Base-by-base conservation (phyloP, 1,140 invertebrate species). In the Drosophila aff. region DNA sequence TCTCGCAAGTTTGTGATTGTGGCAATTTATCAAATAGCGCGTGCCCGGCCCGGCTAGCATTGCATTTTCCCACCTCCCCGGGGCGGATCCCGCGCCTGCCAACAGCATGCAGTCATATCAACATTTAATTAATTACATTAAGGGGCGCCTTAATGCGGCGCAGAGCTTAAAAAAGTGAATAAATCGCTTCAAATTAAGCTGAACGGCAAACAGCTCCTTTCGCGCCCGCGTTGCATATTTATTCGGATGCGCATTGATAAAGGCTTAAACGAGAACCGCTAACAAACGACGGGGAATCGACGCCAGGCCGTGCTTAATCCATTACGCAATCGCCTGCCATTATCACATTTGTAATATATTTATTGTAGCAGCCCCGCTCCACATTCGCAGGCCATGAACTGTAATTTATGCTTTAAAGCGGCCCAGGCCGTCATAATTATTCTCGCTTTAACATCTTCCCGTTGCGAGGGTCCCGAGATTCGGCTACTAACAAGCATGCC, bases 291-390 rank as follows among this genome's bases (percentile, higher is more conserved):
- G 76, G 57, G 81, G 43, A 69, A 67, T 59, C 59, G 38, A 26
- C 75, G 50, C 21, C 43, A 26, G 57, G 33, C 55, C 38, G 61
- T n/a, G 41, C 49, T 82, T 90, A 89, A 89, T 89, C 85, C 81
- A 71, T 90, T 85, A 85, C 79, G 81, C 85, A 81, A 89, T 81
- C 76, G 71, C 64, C 36, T 47, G 78, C 80, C 78, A 89, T 89
- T 89, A 89, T 89, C 81, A 84, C 71, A 76, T 65, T 72, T 81
- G 69, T 87, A 82, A 83, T 83, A 72, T 87, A 83, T 87, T 82
- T 87, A 89, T 87, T 77, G 80, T 43, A 64, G 62, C 38, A 28
- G 28, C 60, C 33, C 21, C 26, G 53, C 28, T 18, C 41, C 23
- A 36, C 41, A 38, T 47, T 73, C 23, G 41, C 58, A 49, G 50